Evolutionary conservation across 2,888 invertebrate genomes (phyloP), one percentile per base, ranked within the genome.

Genomic region (Notodonta dromedarius): DNA sequence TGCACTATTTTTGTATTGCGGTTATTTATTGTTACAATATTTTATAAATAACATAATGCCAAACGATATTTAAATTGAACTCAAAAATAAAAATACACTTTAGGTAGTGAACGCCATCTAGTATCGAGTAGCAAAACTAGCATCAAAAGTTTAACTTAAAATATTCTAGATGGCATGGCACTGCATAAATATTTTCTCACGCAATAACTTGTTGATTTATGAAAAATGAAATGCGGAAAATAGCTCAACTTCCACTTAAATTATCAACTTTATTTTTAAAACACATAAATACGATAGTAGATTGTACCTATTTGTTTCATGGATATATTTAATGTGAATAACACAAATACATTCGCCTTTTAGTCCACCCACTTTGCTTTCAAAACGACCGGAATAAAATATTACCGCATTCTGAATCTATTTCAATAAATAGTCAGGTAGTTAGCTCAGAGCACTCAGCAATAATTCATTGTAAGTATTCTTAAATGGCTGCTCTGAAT

Each of bases 81-180:
- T 44, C 9, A 44, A 44, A 5, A 44, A 44, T 44, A 44, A 44
- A 9, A 44, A 13, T 44, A 5, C n/a, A 7, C 35, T 13, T 13
- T 51, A 16, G 5, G 14, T 2, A 55, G n/a, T n/a, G 5, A 2
- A 13, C 40, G 55, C 80, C 86, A 86, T 80, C 90, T 87, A 80
- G 81, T 69, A 82, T 66, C 70, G 79, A 86, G 84, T 90, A 87
- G 90, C 71, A 6, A 57, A 56, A 85, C 74, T 77, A 71, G 7
- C 52, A 14, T 14, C 16, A 56, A 11, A 57, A 55, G 16, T 58
- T 46, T 12, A 24, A 6, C 8, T 40, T 14, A 7, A 46, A 53
- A n/a, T 14, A 32, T 5, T 40, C 44, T 61, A 85, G 85, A 74
- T 80, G 80, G 80, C 81, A 79, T 60, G 69, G 9, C 56, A 12